These are phyloP conservation scores for Peromyscus californicus DNA, from an alignment of 2,113 vertebrate species.

Conservation along the genomic window DNA sequence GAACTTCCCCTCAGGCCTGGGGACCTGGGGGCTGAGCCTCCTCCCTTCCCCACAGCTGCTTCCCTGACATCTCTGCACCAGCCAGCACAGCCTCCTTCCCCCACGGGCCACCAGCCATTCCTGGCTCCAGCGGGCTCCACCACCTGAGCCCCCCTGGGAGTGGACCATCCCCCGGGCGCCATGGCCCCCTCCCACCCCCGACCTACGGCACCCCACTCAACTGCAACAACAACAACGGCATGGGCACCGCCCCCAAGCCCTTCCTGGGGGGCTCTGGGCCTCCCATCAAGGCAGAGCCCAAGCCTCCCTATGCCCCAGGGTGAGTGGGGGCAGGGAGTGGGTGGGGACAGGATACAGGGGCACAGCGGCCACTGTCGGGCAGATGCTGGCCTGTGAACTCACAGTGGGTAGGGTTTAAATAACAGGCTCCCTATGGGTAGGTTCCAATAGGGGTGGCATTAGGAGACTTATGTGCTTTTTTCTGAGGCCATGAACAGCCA, in stretches of 20 bases:
- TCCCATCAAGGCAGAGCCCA: slow-evolving; percentile 96
- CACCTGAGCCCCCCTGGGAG: slow-evolving; percentile 86
- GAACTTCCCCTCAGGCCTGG: not conserved
- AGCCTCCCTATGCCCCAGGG: slow-evolving; percentile 96
- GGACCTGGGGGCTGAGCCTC: slow-evolving; percentile 56
- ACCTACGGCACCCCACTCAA: slow-evolving; percentile 88
- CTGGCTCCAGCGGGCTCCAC: slow-evolving; percentile 81
- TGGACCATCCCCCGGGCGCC: slow-evolving; percentile 84
- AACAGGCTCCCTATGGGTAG: not conserved
- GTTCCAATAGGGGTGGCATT: not conserved
- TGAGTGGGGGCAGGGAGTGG: slow-evolving; percentile 84
- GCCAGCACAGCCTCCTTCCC: slow-evolving; percentile 88
- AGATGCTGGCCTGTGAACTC: not conserved
- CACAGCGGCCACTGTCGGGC: not conserved
- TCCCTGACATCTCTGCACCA: slow-evolving; percentile 95
- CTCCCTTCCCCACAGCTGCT: slow-evolving; percentile 91
- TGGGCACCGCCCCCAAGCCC: slow-evolving; percentile 90
- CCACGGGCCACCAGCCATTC: slow-evolving; percentile 84
- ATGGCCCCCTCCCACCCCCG: slow-evolving; percentile 85
- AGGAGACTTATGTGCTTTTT: not conserved
- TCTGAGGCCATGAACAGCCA: not conserved
- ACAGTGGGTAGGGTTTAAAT: not conserved
- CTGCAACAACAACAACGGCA: slow-evolving; percentile 91
- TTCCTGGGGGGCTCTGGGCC: slow-evolving; percentile 90
- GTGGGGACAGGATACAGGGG: not conserved